Evolutionary conservation across 1,140 invertebrate species (phyloP), one percentile per base, ranked within the genome.

Genomic region (Bicyclus anynana): DNA sequence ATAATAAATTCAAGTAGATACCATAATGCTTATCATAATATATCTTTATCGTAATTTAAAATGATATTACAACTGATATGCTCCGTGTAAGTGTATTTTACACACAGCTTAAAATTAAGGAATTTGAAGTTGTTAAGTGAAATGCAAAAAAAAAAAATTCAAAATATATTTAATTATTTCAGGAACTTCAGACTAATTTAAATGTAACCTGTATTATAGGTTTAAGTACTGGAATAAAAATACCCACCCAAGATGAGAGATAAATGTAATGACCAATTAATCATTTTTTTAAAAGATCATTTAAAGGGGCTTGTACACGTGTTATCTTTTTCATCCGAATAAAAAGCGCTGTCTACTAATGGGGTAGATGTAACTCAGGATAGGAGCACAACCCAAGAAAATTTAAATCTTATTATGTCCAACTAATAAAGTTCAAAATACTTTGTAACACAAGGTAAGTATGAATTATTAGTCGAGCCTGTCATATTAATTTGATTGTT

Each of bases 401-500:
- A 14, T 47, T 14, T 13, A 26, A 47, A 23, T 9, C 23, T 26
- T 47, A 16, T 26, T 16, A 2, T 4, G 9, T 16, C 7, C 7
- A 2, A 27, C 5, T n/a, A 4, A 4, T 27, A 47, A 26, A 17
- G 44, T 47, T 23, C 12, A 47, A 47, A 21, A 27, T 47, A 13
- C 20, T 26, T 7, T 16, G 44, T 27, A 14, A 47, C 21, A 27
- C 10, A 16, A 47, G n/a, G 44, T 47, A 27, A 16, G 23, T 47
- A 47, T 47, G 9, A 47, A 47, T 26, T 27, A 47, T 47, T 47
- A 47, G 44, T 21, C 44, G 44, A 13, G 20, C 44, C 18, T 47
- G 44, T 47, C 44, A 47, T 27, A 47, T 47, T 47, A 47, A 47
- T 47, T 47, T 47, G 44, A 47, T 47, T 47, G 44, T 47, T 47